Base-by-base conservation (phyloP, 2,888 invertebrate genomes). In the Dugesia japonica region DNA sequence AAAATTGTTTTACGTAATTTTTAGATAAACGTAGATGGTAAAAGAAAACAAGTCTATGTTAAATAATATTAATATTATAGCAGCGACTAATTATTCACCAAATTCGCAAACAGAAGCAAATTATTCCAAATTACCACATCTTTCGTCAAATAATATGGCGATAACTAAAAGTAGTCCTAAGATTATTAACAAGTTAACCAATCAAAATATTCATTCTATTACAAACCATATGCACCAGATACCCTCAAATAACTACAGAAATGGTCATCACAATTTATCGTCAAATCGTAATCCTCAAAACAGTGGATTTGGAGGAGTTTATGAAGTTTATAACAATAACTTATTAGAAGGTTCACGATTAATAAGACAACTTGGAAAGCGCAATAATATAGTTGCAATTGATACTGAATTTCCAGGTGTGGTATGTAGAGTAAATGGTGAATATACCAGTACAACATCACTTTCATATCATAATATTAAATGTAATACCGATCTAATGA, bases 391-490 rank as follows among this genome's bases (percentile, higher is more conserved):
- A 9, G 74, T 74, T 9, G 74, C 74, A 71, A 74, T 74, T 15
- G 98, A 99, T 85, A 99, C 98, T 26, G 98, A 99, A 85, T 99
- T 99, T 86, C 98, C 98, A 1, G 94, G 94, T 74, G 93, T 94
- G 26, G 94, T 94, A 26, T 97, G 97, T 23, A 88, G 95, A 78
- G 98, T 98, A 0, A 92, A 97, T 81, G 98, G 98, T 74, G 86
- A 86, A 79, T 87, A 87, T 81, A 82, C 84, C 31, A 86, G 85
- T 78, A 85, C 85, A 71, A 84, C 86, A 71, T 87, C 87, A 79
- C 87, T 86, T 80, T 86, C 87, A 79, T 95, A 95, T 85, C 94
- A 94, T 84, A 88, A 95, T 80, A 86, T 98, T 79, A 89, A 91
- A 83, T 94, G 94, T 84, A 99, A 99, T 87, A 98, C 99, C 38